These are phyloP conservation scores for Coregonus sp. DNA, from an alignment of 2,797 vertebrate species.

Conservation along the genomic window DNA sequence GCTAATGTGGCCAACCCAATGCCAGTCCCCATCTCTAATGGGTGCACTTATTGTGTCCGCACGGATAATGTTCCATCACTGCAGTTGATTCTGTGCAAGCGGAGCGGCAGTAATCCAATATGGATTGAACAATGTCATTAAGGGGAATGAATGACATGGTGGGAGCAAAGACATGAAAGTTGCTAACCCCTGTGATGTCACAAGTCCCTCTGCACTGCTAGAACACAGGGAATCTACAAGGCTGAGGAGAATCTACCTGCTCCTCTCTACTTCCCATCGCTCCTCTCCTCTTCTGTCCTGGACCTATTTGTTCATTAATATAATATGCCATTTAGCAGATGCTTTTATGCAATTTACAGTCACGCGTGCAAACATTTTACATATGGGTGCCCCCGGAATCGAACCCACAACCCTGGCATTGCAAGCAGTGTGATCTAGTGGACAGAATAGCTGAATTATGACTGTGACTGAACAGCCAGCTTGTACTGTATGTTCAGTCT, in stretches of 20 bases:
- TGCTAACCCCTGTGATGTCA: slow-evolving; percentile 22
- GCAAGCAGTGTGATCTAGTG: too few relatives aligned
- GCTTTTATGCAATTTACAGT: too few relatives aligned
- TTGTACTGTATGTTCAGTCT: not conserved
- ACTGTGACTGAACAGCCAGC: not conserved
- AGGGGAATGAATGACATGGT: slow-evolving; percentile 4
- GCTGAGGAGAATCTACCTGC: not conserved
- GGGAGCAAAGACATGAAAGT: slow-evolving; percentile 31
- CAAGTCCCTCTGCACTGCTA: not conserved
- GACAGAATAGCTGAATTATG: not conserved
- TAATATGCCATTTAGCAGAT: too few relatives aligned
- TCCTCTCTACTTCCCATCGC: slow-evolving; percentile 1
- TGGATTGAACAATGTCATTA: slow-evolving; percentile 29
- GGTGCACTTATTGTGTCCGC: slow-evolving; percentile 29
- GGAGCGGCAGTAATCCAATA: slow-evolving; percentile 48
- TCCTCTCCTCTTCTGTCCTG: slow-evolving; percentile 14
- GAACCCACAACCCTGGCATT: too few relatives aligned
- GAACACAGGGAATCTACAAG: not conserved
- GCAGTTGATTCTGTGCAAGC: slow-evolving; percentile 31
- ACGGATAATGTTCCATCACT: slow-evolving; percentile 26
- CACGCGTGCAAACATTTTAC: too few relatives aligned
- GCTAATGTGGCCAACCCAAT: slow-evolving; percentile 29
- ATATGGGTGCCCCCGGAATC: too few relatives aligned
- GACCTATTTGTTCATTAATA: not conserved
- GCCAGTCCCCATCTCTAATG: slow-evolving; percentile 17